A percentile compares a stretch with the other conserved stretches of the same genome.
Evolutionary conservation across 2,888 invertebrate genomes (phyloP).

Genomic region (Phorcus lineatus): DNA sequence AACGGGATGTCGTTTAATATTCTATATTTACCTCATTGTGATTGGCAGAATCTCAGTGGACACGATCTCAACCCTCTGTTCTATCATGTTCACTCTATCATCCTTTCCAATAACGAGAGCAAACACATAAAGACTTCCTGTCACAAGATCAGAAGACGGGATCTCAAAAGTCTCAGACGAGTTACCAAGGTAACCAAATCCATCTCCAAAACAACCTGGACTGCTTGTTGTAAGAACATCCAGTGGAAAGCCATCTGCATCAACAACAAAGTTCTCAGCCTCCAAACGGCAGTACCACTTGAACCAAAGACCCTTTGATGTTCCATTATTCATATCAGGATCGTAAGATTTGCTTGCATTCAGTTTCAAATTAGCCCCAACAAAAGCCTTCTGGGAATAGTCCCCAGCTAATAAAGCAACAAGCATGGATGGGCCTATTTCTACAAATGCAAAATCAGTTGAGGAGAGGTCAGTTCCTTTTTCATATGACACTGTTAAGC

Average conservation of each 20-base stretch:
- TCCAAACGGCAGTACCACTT: slow-evolving; percentile 36
- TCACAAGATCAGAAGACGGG: not conserved
- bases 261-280: not conserved
- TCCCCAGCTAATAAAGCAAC: slow-evolving; percentile 28
- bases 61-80: slow-evolving; percentile 23
- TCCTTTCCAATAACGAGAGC: slow-evolving; percentile 28
- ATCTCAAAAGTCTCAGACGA: not conserved
- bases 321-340: slow-evolving; percentile 27
- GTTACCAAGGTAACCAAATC: slow-evolving; percentile 10
- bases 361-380: slow-evolving; percentile 11
- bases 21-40: slow-evolving; percentile 24
- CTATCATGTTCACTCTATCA: slow-evolving; percentile 4
- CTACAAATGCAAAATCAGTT: slow-evolving; percentile 27
- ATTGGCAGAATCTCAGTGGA: not conserved
- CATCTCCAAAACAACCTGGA: slow-evolving; percentile 23
- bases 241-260: not conserved
- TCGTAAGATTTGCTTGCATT: slow-evolving; percentile 35
- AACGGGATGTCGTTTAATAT: too few species aligned
- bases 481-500: slow-evolving; percentile 32
- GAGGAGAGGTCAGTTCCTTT: slow-evolving; percentile 22
- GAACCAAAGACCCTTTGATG: slow-evolving; percentile 9
- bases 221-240: not conserved
- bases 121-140: slow-evolving; percentile 17
- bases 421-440: slow-evolving; percentile 28
- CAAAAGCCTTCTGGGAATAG: slow-evolving; percentile 15